These are phyloP conservation scores for Conistra vaccinii DNA, from an alignment of 2,888 invertebrate species.

Conservation along the genomic window DNA sequence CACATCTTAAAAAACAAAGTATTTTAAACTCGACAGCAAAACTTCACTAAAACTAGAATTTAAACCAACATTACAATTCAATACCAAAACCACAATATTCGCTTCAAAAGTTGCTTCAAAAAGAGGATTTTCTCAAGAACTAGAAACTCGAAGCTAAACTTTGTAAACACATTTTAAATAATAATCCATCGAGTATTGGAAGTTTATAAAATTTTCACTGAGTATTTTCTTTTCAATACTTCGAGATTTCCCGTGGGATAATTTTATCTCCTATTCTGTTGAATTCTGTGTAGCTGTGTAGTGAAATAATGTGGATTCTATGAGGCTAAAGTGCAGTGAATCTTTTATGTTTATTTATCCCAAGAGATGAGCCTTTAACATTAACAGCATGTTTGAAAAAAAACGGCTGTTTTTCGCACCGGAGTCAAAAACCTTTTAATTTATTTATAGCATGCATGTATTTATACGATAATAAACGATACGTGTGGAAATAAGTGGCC, in stretches of 20 bases:
- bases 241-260: conserved; percentile 41
- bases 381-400: background rate
- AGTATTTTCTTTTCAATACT: conserved; percentile 42
- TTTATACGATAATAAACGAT: background rate
- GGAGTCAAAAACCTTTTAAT: background rate
- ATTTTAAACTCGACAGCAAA: background rate
- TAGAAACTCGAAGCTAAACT: conserved; percentile 7
- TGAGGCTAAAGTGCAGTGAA: background rate
- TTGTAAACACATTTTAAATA: conserved; percentile 50
- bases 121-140: background rate
- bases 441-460: background rate
- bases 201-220: conserved; percentile 31
- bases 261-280: conserved; percentile 34
- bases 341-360: background rate
- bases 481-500: too few species aligned
- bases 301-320: conserved; percentile 9
- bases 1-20: background rate
- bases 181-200: conserved; percentile 44
- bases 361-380: background rate
- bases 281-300: conserved; percentile 4
- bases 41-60: conserved; percentile 5
- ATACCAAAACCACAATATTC: conserved; percentile 21
- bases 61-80: conserved; percentile 22
- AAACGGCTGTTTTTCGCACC: too few species aligned
- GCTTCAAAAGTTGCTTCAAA: conserved; percentile 7